Base-by-base conservation (phyloP, 2,797 vertebrate species). In the Phoebastria nigripes region DNA sequence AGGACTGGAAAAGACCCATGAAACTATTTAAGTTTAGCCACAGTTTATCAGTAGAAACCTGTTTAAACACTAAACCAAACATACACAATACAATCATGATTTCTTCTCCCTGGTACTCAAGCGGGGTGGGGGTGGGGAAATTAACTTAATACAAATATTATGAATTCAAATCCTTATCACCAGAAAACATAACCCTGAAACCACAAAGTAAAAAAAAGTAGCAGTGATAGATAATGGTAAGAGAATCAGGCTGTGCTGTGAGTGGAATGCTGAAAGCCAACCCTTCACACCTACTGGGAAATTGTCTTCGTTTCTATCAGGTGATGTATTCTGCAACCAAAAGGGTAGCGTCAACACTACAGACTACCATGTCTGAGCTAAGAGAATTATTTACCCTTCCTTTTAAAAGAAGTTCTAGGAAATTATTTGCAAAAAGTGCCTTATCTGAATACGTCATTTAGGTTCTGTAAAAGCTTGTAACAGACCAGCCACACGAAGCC, bases 291-390 rank as follows among this genome's bases (percentile, higher is more conserved):
- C 66, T 6, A 12, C 55, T 2, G 52, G 59, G 42, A 66, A 49
- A 72, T 0, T 2, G 12, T 41, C 44, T 16, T 2, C 2, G 0
- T 25, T 18, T 8, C 72, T 29, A 8, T 3, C 42, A 13, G 62
- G 39, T 24, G 35, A 35, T 5, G 8, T 6, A 5, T 9, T 10
- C 67, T 20, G 35, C 5, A 39, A 29, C 20, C 11, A 12, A 28
- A 41, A 33, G 0, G 9, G 25, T 9, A 35, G 67, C 1, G 0
- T 3, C 33, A 46, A 7, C 3, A 4, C 61, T 12, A 20, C 74
- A n/a, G 15, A 12, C 41, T 19, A 8, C 42, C 25, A 15, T 0
- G 8, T 8, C 56, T 52, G 18, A 46, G 26, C 69, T 12, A 14
- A 31, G 20, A n/a, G 51, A 42, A 56, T 25, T 21, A 25, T 22